Evolutionary conservation across 2,888 invertebrate species (phyloP).

Genomic region (Rambutsinella grinnellia): DNA sequence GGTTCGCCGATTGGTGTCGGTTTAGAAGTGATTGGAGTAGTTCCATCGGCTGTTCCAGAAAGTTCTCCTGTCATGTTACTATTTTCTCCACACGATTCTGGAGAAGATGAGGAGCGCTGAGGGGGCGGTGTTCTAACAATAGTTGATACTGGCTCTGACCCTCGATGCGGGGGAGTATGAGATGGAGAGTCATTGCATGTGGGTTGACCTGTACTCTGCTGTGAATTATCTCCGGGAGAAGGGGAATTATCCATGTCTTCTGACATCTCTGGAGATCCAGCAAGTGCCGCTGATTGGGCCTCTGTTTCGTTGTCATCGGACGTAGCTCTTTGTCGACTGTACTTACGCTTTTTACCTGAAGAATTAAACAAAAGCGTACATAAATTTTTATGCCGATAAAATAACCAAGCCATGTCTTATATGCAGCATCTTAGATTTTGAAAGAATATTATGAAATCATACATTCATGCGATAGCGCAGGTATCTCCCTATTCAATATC

Average conservation of each 20-base stretch:
- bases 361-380: neutral
- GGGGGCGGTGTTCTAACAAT: slow-evolving; percentile 18
- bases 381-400: too few relatives aligned
- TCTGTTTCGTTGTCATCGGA: slow-evolving; percentile 54
- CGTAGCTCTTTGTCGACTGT: slow-evolving; percentile 44
- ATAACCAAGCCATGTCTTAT: too few relatives aligned
- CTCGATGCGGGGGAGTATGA: neutral
- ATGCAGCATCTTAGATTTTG: neutral
- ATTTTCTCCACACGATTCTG: slow-evolving; percentile 21
- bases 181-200: neutral
- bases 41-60: neutral
- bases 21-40: slow-evolving; percentile 18
- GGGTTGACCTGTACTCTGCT: slow-evolving; percentile 8
- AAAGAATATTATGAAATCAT: neutral
- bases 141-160: slow-evolving; percentile 13
- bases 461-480: too few relatives aligned
- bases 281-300: slow-evolving; percentile 18
- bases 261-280: slow-evolving; percentile 40
- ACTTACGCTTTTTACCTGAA: slow-evolving; percentile 50
- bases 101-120: neutral
- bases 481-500: too few relatives aligned
- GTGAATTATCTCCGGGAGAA: slow-evolving; percentile 35
- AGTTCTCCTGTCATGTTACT: neutral
- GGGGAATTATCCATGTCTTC: slow-evolving; percentile 50
- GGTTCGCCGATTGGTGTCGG: slow-evolving; percentile 38